Base-by-base conservation (phyloP, 2,888 invertebrate genomes). In the Nemotelus pantherinus region DNA sequence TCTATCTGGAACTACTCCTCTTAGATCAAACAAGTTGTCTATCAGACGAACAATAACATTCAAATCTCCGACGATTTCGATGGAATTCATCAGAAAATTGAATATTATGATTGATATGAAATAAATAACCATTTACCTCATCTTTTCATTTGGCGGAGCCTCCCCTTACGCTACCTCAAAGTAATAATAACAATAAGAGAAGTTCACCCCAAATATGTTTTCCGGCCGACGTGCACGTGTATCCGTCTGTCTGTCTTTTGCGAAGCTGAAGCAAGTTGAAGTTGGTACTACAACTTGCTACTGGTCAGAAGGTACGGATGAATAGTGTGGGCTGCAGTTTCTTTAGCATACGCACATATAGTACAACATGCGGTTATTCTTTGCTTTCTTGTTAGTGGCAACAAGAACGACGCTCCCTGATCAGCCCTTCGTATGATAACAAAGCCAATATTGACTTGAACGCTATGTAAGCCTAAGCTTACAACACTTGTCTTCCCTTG, bases 391-490 rank as follows among this genome's bases (percentile, higher is more conserved):
- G 58, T 7, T 45, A 43, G 25, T 50, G 67, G 9, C 25, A 47
- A 65, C 47, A 47, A 65, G 47, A n/a, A 65, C 65, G 53, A 55
- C 55, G 43, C 55, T 55, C 47, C 41, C 2, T 48, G 48, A 60
- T 74, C 74, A 74, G 50, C 74, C 74, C 74, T 60, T 55, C 76
- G 10, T 25, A 60, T 39, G 58, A 60, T 81, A 82, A 82, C 82
- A 80, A 82, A 81, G 82, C 82, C 79, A 82, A 82, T 82, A 82
- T 82, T 81, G 80, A 80, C 79, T 77, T 78, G 77, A 79, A 80
- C 79, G 80, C 76, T 78, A 77, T 65, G 76, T 80, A 81, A 82
- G 80, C 81, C 80, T 76, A 67, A 77, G 82, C 81, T 82, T 82
- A 82, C 80, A 82, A 80, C 81, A 80, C 80, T 77, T 77, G 72